These are phyloP conservation scores for Ecdyonurus torrentis DNA, from an alignment of 2,888 invertebrate genomes.

Conservation along the genomic window DNA sequence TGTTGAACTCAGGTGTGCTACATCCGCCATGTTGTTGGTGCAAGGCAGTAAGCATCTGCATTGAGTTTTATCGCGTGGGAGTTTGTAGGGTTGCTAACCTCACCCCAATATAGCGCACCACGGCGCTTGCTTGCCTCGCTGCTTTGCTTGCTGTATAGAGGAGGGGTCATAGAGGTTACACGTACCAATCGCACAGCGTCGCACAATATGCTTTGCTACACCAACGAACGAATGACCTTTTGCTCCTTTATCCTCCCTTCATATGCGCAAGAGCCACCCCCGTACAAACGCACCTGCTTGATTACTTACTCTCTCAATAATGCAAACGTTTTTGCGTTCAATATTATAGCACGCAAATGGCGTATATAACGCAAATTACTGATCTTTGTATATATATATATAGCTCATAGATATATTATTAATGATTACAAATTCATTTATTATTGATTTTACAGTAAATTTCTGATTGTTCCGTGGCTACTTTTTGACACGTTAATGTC, in stretches of 20 bases:
- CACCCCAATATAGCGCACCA: not conserved
- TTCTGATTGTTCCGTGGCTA: too few relatives aligned
- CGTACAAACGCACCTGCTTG: not conserved
- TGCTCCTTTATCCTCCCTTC: not conserved
- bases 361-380: not conserved
- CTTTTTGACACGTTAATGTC: too few relatives aligned
- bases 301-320: not conserved
- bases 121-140: not conserved
- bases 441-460: too few relatives aligned
- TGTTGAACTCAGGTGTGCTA: not conserved
- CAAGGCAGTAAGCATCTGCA: not conserved
- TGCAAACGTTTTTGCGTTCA: not conserved
- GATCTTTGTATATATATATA: too few relatives aligned
- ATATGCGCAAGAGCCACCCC: not conserved
- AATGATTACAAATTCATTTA: too few relatives aligned
- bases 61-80: not conserved
- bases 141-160: not conserved
- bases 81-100: too few relatives aligned
- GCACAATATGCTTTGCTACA: not conserved
- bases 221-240: constrained; percentile 1
- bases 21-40: not conserved
- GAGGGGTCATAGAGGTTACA: constrained; percentile 3
- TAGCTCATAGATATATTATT: too few relatives aligned
- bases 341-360: not conserved
- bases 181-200: not conserved